These are phyloP conservation scores for Anagyrus pseudococci DNA, from an alignment of 2,888 invertebrate species.

Conservation along the genomic window DNA sequence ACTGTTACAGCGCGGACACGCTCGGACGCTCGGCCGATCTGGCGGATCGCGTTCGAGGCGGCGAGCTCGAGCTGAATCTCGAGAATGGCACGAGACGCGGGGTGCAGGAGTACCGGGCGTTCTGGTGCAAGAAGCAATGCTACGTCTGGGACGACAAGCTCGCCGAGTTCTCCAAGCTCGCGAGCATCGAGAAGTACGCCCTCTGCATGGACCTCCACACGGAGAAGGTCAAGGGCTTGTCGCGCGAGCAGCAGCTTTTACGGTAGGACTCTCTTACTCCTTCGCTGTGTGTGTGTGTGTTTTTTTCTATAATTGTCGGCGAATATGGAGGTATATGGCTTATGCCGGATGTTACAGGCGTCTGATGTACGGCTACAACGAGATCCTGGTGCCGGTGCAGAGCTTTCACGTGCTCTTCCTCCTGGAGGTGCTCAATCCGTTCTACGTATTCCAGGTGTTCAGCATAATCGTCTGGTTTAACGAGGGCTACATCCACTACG, in stretches of 20 bases:
- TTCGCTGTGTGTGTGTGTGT: too few relatives aligned
- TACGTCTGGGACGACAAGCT: constrained; percentile 65
- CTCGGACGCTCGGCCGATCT: constrained; percentile 29
- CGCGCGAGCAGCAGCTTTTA: constrained; percentile 69
- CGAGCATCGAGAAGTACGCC: constrained; percentile 62
- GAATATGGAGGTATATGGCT: too few relatives aligned
- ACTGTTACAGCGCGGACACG: too few relatives aligned
- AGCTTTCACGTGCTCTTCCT: constrained; percentile 73
- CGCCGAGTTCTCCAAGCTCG: constrained; percentile 61
- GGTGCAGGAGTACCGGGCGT: constrained; percentile 58
- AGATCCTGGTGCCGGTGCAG: constrained; percentile 75
- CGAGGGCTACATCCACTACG: constrained; percentile 87
- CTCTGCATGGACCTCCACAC: constrained; percentile 59
- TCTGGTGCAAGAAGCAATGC: constrained; percentile 65
- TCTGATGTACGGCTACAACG: constrained; percentile 74
- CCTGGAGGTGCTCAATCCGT: constrained; percentile 84
- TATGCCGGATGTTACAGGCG: constrained; percentile 67
- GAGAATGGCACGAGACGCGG: constrained; percentile 55
- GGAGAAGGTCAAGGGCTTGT: constrained; percentile 64
- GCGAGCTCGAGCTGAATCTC: constrained; percentile 50
- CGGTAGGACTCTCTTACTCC: constrained; percentile 63
- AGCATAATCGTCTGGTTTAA: constrained; percentile 83
- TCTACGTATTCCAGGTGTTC: constrained; percentile 88
- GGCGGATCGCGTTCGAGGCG: constrained; percentile 42
- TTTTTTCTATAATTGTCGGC: too few relatives aligned